Evolutionary conservation across 1,140 invertebrate species (phyloP), one percentile per base, ranked within the genome.

Genomic region (Anagrus nilaparvatae): DNA sequence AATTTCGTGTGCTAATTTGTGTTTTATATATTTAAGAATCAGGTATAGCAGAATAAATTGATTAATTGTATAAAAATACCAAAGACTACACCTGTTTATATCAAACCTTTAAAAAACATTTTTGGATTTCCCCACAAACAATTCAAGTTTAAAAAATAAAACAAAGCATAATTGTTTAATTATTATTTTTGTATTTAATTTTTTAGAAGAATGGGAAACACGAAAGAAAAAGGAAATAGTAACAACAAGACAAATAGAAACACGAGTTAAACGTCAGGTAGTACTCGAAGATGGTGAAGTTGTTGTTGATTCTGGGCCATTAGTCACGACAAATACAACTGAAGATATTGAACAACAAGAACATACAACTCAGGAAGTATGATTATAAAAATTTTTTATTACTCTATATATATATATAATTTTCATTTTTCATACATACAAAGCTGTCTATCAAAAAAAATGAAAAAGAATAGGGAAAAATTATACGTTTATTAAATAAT

Each of bases 271-370:
- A 59, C 70, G 87, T n/a, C 85, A 91, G 60, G 75, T 92, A 17
- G 76, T 90, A 30, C 66, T 92, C 32, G 87, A 92, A 72, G 87
- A 91, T 71, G 88, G 88, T 24, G 82, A 85, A 54, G 83, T 93
- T 3, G 79, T 93, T 42, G 82, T 81, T 45, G 88, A 93, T 64
- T 81, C 84, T 1, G 88, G 87, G 3, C 88, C 88, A 1, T 78
- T 88, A 55, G 84, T 93, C 50, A 90, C 85, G 46, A 91, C 86
- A 40, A 87, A 87, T 44, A 90, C 84, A 31, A 82, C 83, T 20
- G 87, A 91, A 64, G 87, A 92, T 59, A 86, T 84, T 8, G 81
- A 89, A 51, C 87, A 83, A 19, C 83, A 90, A 56, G 87, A 89
- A 53, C 82, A 83, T 49, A 79, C 86, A 56, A 83, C 86, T 48